Conservation (phyloP, 2,888 invertebrate genomes). For the Chironomus tentans region DNA sequence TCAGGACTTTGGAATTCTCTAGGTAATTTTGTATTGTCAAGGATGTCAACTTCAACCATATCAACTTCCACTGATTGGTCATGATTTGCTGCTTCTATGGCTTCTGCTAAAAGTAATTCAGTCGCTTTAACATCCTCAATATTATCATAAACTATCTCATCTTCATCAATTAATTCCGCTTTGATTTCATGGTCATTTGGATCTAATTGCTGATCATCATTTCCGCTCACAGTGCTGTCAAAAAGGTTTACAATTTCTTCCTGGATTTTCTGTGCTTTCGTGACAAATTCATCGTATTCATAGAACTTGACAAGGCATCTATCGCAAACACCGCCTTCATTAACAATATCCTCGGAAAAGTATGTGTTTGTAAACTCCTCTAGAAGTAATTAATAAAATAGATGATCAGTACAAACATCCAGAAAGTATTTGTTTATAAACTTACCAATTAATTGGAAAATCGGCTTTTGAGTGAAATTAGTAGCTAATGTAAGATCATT, state of each 20-base stretch:
- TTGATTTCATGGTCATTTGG: too few relatives aligned
- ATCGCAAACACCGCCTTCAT: slow-evolving; percentile 5
- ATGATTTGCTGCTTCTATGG: background rate
- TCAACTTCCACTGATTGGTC: background rate
- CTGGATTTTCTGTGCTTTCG: background rate
- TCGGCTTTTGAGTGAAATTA: background rate
- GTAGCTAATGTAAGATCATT: background rate
- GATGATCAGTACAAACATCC: too few relatives aligned
- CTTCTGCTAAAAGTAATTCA: background rate
- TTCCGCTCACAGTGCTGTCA: background rate
- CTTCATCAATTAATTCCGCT: background rate
- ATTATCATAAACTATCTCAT: background rate
- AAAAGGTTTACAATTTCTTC: background rate
- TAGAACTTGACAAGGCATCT: slow-evolving; percentile 7
- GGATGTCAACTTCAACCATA: background rate
- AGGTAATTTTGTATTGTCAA: background rate
- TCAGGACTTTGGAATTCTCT: background rate
- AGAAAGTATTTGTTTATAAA: background rate
- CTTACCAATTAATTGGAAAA: slow-evolving; percentile 4
- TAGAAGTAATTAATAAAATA: background rate
- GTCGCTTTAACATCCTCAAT: background rate
- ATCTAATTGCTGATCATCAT: background rate
- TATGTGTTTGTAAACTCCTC: background rate
- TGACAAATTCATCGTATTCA: slow-evolving; percentile 12
- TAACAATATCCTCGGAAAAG: background rate